Base-by-base conservation (phyloP, 2,888 invertebrate genomes). In the Orthosia gracilis region DNA sequence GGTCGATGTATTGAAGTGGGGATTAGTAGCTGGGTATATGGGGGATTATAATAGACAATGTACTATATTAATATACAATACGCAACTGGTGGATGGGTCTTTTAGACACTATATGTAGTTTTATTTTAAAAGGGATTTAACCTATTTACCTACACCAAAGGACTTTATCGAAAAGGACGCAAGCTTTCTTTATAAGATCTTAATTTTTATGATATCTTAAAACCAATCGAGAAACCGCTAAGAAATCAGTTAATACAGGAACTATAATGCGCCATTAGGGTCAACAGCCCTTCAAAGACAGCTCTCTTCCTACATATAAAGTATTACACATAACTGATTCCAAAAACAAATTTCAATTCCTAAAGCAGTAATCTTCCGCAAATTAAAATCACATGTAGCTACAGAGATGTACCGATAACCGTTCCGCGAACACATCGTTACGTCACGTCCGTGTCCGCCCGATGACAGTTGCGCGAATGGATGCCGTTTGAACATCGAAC, bases 391-490 rank as follows among this genome's bases (percentile, higher is more conserved):
- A 82, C 78, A 81, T 81, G 72, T 80, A 70, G 74, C 71, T 15
- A 62, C 75, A 74, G 68, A 86, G 86, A 85, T 85, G 66, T 69
- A 68, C 61, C 86, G 86, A 85, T 84, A 86, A 82, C 63, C 54
- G 66, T 85, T 84, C 86, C 70, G 65, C 82, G 85, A 84, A 86
- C 57, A 73, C 76, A 66, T 68, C 47, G 70, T 76, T 78, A 86
- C 86, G 85, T 84, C 86, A 84, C 85, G 68, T 85, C 86, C 85
- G 75, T 84, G 85, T 86, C 86, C 78, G 80, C 69, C 73, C 78
- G 85, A 75, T 85, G 85, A 85, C 85, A 85, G 85, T 85, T 85
- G 85, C 85, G 74, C 85, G 86, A 86, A 85, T 69, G 80, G 59
- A 80, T 62, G 77, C 70, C 76, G 85, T 86, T 86, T 84, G 78